Percentiles rank a stretch among this genome's conserved stretches.
Conservation (phyloP, 2,888 invertebrate species). For the Ophion ventricosus region DNA sequence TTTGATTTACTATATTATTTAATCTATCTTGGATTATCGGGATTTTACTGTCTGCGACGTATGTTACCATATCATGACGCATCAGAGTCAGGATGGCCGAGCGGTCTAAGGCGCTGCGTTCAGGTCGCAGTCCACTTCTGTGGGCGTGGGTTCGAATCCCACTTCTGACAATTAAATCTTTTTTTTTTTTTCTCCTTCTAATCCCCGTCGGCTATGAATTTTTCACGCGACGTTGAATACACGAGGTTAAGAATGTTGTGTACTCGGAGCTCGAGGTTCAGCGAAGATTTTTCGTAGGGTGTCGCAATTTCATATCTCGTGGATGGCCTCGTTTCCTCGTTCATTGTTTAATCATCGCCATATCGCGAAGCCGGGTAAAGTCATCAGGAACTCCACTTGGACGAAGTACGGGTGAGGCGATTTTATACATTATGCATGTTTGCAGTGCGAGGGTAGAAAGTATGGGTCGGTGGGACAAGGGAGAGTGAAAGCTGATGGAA, state of each 20-base stretch:
- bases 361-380: constrained; percentile 44
- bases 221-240: background rate
- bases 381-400: constrained; percentile 41
- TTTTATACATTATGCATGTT: constrained; percentile 56
- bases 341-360: constrained; percentile 33
- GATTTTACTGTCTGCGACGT: constrained; percentile 24
- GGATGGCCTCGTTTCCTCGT: background rate
- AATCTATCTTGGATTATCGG: constrained; percentile 16
- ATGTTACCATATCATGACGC: constrained; percentile 62
- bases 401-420: constrained; percentile 15
- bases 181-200: constrained; percentile 32
- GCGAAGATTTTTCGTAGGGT: background rate
- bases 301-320: background rate
- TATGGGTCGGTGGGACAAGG: background rate
- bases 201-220: background rate
- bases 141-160: constrained; percentile 88
- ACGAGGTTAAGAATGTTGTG: background rate
- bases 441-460: constrained; percentile 18
- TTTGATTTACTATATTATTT: constrained; percentile 34
- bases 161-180: constrained; percentile 83
- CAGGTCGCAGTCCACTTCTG: constrained; percentile 84
- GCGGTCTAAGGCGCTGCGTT: constrained; percentile 85
- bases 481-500: constrained; percentile 39
- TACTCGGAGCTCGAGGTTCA: background rate
- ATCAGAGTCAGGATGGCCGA: constrained; percentile 87